Base-by-base conservation (phyloP, 2,888 invertebrate genomes). In the Sacculina carcini region DNA sequence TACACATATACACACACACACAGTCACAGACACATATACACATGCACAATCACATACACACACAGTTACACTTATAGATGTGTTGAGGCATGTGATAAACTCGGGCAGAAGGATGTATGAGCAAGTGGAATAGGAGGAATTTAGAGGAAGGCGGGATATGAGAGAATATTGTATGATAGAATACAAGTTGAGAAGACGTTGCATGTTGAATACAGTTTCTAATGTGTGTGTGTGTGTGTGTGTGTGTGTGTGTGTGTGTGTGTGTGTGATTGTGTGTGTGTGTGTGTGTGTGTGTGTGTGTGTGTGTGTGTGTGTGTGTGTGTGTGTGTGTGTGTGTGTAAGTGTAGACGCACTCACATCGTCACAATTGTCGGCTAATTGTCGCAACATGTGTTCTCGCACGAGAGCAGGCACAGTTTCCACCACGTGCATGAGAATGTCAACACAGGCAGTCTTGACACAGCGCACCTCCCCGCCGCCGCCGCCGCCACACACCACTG, bases 371-470 rank as follows among this genome's bases (percentile, higher is more conserved):
- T 77, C 83, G 64, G 76, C 78, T 56, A 83, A 79, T 66, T 96
- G 94, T 63, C 87, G 85, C 58, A 96, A 69, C 56, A 96, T 87
- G 66, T 90, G 94, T 64, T 98, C 98, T 60, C 98, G 74, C 51
- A 98, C 87, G 64, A 92, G 84, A 60, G 90, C 85, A 56, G 98
- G 90, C 61, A 89, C 94, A 71, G 85, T 94, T 68, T 99, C 98
- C 56, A 98, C 92, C 65, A 98, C 87, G 63, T 89, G 90, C 50
- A 90, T 89, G 61, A 99, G 75, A 66, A 98, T 90, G 67, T 99
- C 98, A 65, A 96, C 87, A 63, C 92, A 90, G 58, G 94, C 89
- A 62, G 85, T 79, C 72, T 94, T 92, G 51, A 94, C 94, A 67
- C 80, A 79, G 62, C 78, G 76, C 69, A 96, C 42, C 3, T 34